Evolutionary conservation across 2,797 vertebrate genomes (phyloP), one percentile per base, ranked within the genome.

Genomic region (Tenualosa ilisha): DNA sequence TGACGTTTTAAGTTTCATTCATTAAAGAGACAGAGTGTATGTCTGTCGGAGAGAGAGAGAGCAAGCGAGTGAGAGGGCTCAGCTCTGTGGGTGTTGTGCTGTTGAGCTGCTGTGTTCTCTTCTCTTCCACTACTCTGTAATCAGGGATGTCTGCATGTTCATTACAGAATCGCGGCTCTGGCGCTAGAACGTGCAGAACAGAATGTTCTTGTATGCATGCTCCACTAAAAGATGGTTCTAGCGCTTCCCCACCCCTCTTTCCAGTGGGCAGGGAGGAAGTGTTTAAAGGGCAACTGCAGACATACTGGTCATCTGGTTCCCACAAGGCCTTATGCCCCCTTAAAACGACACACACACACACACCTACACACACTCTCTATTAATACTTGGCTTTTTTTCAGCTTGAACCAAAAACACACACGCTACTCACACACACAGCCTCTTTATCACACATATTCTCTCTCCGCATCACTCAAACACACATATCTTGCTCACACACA

Each of bases 301-400:
- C 82, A 75, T 56, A 22, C 6, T 49, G 63, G 84, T 86, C 87
- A 86, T 86, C 88, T 90, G 81, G 53, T 20, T 81, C 49, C 51
- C 54, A 6, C 54, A 56, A 20, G 65, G 65, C 68, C 37, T 72
- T 72, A 31, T 37, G 65, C 43, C 43, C 43, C 43, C 46, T 7
- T 46, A 46, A 46, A 46, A 4, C 46, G 4, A 46, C 3, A 46
- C 46, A 46, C 46, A 46, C 46, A 46, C 46, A 46, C 46, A 46
- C 46, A 1, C n/a, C n/a, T n/a, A n/a, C 46, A 46, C 46, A 46
- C 4, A 46, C 46, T 4, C 46, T 7, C 46, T 4, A 1, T 7
- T 22, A 7, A 6, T 20, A 63, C 61, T n/a, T 24, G 68, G 68
- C 68, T 75, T 75, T 75, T 75, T 40, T 31, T 72, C 68, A 40